These are phyloP conservation scores for Trissolcus basalis DNA, from an alignment of 1,140 invertebrate genomes.

Conservation along the genomic window DNA sequence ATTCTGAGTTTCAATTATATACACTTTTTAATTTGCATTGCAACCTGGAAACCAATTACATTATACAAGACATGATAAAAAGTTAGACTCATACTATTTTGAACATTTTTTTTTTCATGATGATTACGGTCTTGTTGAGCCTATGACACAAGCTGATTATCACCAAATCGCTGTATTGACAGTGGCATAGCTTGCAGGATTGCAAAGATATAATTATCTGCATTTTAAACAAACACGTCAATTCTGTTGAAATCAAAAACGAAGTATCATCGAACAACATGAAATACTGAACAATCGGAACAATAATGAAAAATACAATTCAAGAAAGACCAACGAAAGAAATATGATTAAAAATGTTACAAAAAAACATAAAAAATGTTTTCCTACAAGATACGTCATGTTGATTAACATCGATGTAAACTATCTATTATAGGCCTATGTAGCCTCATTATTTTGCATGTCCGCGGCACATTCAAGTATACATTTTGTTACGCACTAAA, in stretches of 20 bases:
- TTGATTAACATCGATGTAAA: conserved; percentile 43
- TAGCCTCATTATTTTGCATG: conserved; percentile 48
- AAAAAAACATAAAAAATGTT: conserved; percentile 1
- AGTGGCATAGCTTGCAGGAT: conserved; percentile 39
- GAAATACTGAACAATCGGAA: background rate
- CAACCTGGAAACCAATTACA: background rate
- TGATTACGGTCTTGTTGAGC: conserved; percentile 58
- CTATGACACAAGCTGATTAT: conserved; percentile 55
- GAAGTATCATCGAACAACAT: background rate
- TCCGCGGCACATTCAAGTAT: conserved; percentile 50
- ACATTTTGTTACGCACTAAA: conserved; percentile 60
- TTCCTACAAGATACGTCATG: conserved; percentile 38
- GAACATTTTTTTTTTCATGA: conserved; percentile 22
- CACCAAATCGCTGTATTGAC: conserved; percentile 42
- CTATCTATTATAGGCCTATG: conserved; percentile 50
- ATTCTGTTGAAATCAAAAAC: too few relatives aligned
- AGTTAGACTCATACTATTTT: conserved; percentile 41
- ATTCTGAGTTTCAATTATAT: too few relatives aligned
- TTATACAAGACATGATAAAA: conserved; percentile 12
- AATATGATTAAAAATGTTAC: background rate
- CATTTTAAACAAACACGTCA: too few relatives aligned
- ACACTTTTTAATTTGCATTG: too few relatives aligned
- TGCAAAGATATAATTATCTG: background rate
- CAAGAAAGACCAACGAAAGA: background rate
- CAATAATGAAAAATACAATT: too few relatives aligned